Evolutionary conservation across 2,888 invertebrate genomes (phyloP), one percentile per base, ranked within the genome.

Genomic region (Meghimatium bilineatum): DNA sequence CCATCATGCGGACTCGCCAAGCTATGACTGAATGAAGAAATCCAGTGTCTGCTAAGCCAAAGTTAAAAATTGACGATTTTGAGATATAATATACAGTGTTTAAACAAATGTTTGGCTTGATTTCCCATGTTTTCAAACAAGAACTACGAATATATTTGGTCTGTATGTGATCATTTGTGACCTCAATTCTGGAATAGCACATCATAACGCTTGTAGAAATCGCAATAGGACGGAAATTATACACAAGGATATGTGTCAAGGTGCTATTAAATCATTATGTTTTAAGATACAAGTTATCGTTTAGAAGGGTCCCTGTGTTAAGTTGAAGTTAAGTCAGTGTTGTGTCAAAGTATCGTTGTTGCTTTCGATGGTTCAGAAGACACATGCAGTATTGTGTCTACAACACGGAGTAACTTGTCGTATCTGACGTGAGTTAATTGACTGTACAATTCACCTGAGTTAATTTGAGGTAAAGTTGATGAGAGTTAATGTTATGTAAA

Each of bases 31-130:
- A 74, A 52, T 74, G 52, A 74, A 34, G 20, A 60, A 77, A 77
- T 63, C 77, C 12, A 63, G 63, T 77, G 60, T 63, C 60, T 34
- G 63, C 38, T 63, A 34, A 60, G 38, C 63, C 20, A 20, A 60
- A 63, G 77, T 77, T 60, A 77, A 60, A 23, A 60, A 60, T 60
- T 77, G 77, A 77, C 49, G 52, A 52, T 23, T 74, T 74, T 49
- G 6, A 52, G 14, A 49, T 10, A 74, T 10, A 52, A 23, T 74
- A 52, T 32, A 52, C 34, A 38, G 3, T 38, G 20, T 32, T 34
- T 44, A 44, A 23, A 56, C 56, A 56, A 49, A 56, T 23, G 56
- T 56, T 17, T 56, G 3, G 6, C 3, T 2, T 12, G 56, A 23
- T 6, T 23, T 56, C 8, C 20, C 17, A 17, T 17, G 20, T 8